These are phyloP conservation scores for Stichopus chloronotus DNA, from an alignment of 35 echinoderm and acorn worm species.

Conservation along the genomic window DNA sequence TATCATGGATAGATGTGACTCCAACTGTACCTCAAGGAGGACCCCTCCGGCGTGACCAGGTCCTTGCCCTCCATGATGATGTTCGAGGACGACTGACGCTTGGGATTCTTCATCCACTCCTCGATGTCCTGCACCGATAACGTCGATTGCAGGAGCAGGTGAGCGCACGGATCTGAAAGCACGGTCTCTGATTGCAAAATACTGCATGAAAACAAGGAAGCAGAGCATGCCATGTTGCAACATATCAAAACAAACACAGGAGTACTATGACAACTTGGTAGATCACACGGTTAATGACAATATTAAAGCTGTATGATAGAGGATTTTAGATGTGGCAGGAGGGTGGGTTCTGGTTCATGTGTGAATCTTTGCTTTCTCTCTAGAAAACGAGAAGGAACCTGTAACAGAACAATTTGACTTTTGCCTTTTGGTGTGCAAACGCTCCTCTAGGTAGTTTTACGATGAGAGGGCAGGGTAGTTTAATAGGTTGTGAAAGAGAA, in stretches of 20 bases:
- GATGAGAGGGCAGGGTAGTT: no score
- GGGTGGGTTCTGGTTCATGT: no score
- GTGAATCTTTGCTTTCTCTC: no score
- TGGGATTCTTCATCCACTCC: slow-evolving; percentile 49
- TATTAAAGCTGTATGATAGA: no score
- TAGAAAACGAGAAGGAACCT: no score
- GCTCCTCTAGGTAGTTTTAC: no score
- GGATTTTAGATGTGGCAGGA: no score
- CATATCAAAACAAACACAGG: neutral
- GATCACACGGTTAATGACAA: neutral
- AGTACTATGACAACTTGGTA: neutral
- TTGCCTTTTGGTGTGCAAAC: no score
- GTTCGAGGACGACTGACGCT: slow-evolving; percentile 21
- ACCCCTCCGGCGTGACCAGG: slow-evolving; percentile 17
- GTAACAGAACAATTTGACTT: no score
- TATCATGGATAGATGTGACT: neutral
- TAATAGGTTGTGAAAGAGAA: no score
- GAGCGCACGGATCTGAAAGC: slow-evolving; percentile 45
- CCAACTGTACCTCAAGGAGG: neutral
- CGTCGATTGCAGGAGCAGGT: slow-evolving; percentile 40
- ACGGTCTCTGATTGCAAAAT: slow-evolving; percentile 32
- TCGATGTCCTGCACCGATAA: slow-evolving; percentile 23
- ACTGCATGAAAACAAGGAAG: slow-evolving; percentile 26
- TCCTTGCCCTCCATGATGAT: slow-evolving; percentile 50
- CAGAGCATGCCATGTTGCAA: neutral